A percentile compares a stretch with the other conserved stretches of the same genome.
These are phyloP conservation scores for Lates japonicus DNA, from an alignment of 2,797 vertebrate genomes.

Conservation along the genomic window DNA sequence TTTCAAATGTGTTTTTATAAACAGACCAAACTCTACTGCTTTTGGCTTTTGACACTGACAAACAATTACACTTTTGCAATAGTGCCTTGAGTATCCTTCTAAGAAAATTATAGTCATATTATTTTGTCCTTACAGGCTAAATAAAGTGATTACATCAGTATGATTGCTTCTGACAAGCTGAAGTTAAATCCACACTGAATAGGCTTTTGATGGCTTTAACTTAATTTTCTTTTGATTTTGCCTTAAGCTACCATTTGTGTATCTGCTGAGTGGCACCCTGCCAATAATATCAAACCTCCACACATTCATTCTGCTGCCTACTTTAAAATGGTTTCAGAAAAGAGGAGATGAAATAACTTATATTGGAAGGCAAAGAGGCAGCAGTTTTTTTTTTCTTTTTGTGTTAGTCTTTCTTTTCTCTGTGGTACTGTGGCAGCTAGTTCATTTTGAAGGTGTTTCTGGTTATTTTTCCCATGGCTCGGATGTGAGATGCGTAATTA, in stretches of 20 bases:
- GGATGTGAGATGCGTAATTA: constrained; percentile 33
- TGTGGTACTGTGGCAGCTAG: constrained; percentile 18
- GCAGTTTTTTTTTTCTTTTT: constrained; percentile 12
- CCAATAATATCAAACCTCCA: constrained; percentile 52
- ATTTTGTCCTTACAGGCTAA: constrained; percentile 4
- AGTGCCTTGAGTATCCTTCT: constrained; percentile 2
- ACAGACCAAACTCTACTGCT: background rate
- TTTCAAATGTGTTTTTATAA: constrained; percentile 16
- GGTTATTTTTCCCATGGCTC: constrained; percentile 25
- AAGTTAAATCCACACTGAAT: constrained; percentile 40
- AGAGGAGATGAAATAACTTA: constrained; percentile 25
- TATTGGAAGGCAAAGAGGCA: constrained; percentile 24
- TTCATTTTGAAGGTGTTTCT: constrained; percentile 37
- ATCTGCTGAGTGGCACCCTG: constrained; percentile 40
- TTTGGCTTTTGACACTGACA: constrained; percentile 19
- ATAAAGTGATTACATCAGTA: constrained; percentile 38
- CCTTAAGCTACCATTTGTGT: constrained; percentile 34
- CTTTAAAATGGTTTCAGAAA: constrained; percentile 37
- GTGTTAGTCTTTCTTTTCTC: constrained; percentile 6
- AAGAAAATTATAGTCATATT: constrained; percentile 28
- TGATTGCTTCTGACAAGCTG: constrained; percentile 47
- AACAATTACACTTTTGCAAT: background rate
- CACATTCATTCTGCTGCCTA: constrained; percentile 31
- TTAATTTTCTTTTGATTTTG: constrained; percentile 49
- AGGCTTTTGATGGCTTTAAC: constrained; percentile 48